A percentile compares a stretch with the other conserved stretches of the same genome.
phyloP scores from a whole-genome alignment of 2,113 vertebrate species.

The Hemicordylus capensis region DNA sequence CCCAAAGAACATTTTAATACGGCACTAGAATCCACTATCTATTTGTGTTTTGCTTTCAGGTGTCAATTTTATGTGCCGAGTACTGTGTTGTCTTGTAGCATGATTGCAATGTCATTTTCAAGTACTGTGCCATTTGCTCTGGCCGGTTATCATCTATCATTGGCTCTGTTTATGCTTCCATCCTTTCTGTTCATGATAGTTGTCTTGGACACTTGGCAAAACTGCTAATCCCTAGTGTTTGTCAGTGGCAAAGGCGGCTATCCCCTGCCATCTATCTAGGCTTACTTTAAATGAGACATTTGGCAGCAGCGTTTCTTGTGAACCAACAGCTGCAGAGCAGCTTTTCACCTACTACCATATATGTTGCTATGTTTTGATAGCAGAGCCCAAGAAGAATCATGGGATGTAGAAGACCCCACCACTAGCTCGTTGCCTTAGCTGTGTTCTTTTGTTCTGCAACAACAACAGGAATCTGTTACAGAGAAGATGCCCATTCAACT shows the following conservation, averaged over 20 bases:
- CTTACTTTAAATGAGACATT: slow-evolving; percentile 8
- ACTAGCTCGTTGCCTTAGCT: background rate
- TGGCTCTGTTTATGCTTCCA: slow-evolving; percentile 22
- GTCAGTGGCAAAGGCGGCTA: background rate
- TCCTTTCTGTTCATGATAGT: slow-evolving; percentile 18
- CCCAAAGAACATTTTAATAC: background rate
- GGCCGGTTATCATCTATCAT: slow-evolving; percentile 23
- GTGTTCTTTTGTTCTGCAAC: background rate
- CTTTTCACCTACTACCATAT: background rate
- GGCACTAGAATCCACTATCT: background rate
- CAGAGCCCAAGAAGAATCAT: background rate
- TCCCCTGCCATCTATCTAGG: background rate
- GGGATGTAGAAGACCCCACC: background rate
- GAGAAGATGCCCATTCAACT: background rate
- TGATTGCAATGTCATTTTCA: slow-evolving; percentile 37
- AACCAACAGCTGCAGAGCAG: background rate
- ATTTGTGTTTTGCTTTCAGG: slow-evolving; percentile 12
- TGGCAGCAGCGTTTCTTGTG: background rate
- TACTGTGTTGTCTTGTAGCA: background rate
- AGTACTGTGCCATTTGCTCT: background rate
- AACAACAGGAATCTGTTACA: background rate
- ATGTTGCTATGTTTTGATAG: background rate
- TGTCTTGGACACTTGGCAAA: slow-evolving; percentile 8
- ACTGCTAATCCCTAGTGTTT: slow-evolving; percentile 1
- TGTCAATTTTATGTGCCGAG: slow-evolving; percentile 7